Conservation (phyloP, 2,888 invertebrate genomes). For the Andrena hattorfiana region DNA sequence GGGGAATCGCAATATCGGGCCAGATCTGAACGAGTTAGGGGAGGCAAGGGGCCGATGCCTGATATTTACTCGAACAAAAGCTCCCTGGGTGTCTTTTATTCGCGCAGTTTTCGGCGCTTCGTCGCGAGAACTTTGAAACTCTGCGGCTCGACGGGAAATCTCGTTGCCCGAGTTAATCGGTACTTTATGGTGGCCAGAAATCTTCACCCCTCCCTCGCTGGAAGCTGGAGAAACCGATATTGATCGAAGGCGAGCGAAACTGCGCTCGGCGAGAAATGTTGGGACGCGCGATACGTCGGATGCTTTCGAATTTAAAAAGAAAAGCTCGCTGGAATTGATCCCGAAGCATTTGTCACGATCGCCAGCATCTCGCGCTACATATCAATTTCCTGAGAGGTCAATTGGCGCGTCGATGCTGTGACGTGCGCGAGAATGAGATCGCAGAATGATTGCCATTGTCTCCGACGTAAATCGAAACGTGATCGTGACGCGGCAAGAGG, state of each 20-base stretch:
- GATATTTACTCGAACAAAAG: slow-evolving; percentile 52
- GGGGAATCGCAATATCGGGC: slow-evolving; percentile 45
- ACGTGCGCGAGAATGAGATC: neutral
- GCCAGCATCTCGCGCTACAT: neutral
- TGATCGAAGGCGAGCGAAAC: neutral
- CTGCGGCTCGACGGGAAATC: neutral
- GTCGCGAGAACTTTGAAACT: neutral
- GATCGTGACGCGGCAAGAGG: neutral
- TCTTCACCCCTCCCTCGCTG: neutral
- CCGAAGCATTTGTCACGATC: neutral
- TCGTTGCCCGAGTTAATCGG: neutral
- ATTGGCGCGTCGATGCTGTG: slow-evolving; percentile 16
- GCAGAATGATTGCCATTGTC: neutral
- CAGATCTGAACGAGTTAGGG: slow-evolving; percentile 2
- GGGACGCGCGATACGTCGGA: neutral
- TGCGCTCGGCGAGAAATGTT: too few species aligned
- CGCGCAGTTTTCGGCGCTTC: neutral
- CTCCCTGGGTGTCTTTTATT: neutral
- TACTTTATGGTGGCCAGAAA: neutral
- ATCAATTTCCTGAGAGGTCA: slow-evolving; percentile 12
- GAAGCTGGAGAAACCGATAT: neutral
- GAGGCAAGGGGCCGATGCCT: slow-evolving; percentile 16
- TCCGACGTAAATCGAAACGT: neutral
- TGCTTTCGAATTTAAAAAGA: neutral
- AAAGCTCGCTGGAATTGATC: neutral